Evolutionary conservation across 2,797 vertebrate species (phyloP).

Genomic region (Diceros bicornis): DNA sequence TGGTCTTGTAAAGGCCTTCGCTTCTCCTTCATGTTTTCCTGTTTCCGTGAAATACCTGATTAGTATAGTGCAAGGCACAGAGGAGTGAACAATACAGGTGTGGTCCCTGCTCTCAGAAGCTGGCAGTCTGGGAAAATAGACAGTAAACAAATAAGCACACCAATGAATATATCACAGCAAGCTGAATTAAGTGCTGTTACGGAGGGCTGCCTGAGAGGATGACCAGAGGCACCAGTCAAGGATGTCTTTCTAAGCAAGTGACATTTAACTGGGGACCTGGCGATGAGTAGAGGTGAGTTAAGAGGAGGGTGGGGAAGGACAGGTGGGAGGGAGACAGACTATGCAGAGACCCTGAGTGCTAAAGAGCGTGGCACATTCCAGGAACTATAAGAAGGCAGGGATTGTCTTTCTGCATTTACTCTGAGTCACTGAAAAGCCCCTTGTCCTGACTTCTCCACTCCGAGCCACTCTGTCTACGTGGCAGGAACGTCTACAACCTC

Average conservation of each 20-base stretch:
- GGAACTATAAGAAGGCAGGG: neutral
- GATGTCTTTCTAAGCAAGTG: neutral
- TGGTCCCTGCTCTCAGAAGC: neutral
- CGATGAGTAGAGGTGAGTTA: fast-evolving
- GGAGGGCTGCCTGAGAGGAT: neutral
- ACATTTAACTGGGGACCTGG: neutral
- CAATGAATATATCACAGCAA: neutral
- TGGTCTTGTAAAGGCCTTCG: neutral
- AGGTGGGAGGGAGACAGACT: neutral
- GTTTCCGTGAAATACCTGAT: neutral
- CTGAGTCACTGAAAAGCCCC: neutral
- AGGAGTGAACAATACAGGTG: too few species aligned
- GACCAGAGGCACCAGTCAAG: neutral
- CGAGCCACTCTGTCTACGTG: neutral
- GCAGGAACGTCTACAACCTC: neutral
- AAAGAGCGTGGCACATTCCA: neutral
- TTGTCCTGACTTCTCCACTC: neutral
- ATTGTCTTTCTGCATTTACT: neutral
- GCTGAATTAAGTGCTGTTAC: neutral
- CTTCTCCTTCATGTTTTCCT: neutral
- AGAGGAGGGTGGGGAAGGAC: neutral
- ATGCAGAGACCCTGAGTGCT: neutral
- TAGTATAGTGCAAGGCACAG: neutral
- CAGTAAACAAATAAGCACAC: neutral
- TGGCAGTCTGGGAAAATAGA: neutral